These are phyloP conservation scores for Sakesphorus luctuosus DNA, from an alignment of 2,113 vertebrate species.

Conservation along the genomic window DNA sequence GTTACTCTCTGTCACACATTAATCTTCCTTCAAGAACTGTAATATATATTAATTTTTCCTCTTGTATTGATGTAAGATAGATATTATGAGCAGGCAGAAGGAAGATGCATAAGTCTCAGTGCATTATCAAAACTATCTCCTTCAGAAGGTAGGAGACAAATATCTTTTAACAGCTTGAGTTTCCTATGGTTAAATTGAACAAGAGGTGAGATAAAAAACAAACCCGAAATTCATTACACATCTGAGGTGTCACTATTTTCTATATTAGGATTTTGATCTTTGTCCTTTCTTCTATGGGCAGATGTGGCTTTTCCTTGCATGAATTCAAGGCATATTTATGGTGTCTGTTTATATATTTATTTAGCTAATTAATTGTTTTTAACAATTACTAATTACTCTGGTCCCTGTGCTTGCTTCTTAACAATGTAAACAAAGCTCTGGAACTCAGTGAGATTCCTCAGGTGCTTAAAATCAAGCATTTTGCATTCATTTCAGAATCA, in stretches of 20 bases:
- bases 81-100: background rate
- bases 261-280: background rate
- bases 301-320: background rate
- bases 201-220: background rate
- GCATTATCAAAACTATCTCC: background rate
- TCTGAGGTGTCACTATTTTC: background rate
- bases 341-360: background rate
- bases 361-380: background rate
- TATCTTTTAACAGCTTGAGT: background rate
- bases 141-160: background rate
- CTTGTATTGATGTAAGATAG: background rate
- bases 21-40: background rate
- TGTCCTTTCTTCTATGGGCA: background rate
- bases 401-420: background rate
- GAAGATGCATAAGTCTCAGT: background rate
- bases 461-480: background rate
- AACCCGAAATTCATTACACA: background rate
- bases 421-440: background rate
- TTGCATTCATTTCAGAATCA: background rate
- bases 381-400: background rate
- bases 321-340: background rate
- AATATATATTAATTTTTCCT: background rate
- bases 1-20: background rate
- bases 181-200: background rate
- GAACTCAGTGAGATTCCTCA: background rate